A percentile compares a stretch with the other conserved stretches of the same genome.
Evolutionary conservation across 2,888 invertebrate species (phyloP).

Genomic region (Hipparchia sbordonii): DNA sequence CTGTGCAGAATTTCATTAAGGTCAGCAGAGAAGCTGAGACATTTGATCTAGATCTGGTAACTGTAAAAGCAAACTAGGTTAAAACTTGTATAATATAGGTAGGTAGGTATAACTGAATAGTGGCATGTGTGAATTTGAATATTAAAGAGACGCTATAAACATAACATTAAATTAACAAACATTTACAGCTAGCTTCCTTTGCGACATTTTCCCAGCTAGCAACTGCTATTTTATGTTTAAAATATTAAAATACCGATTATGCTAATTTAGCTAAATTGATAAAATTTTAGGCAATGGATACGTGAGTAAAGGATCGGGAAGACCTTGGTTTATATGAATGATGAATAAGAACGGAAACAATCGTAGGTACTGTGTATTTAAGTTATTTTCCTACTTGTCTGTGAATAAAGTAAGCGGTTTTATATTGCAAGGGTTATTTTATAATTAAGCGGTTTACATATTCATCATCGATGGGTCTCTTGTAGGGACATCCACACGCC

Average conservation of each 20-base stretch:
- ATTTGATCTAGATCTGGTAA: constrained; percentile 35
- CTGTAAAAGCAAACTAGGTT: constrained; percentile 35
- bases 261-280: constrained; percentile 14
- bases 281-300: constrained; percentile 1
- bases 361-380: neutral
- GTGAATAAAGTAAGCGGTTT: neutral
- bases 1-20: constrained; percentile 37
- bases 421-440: neutral
- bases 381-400: neutral
- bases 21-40: constrained; percentile 34
- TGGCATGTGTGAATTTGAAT: constrained; percentile 40
- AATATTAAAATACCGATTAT: constrained; percentile 14
- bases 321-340: constrained; percentile 15
- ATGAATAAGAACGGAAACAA: constrained; percentile 9
- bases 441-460: neutral
- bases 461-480: too few species aligned
- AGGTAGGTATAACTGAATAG: constrained; percentile 23
- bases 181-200: constrained; percentile 33
- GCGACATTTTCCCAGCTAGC: constrained; percentile 37
- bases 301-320: neutral
- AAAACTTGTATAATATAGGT: neutral
- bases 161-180: constrained; percentile 44
- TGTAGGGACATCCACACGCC: too few species aligned
- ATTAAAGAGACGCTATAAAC: constrained; percentile 36
- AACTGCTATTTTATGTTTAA: constrained; percentile 28